Evolutionary conservation across 2,888 invertebrate species (phyloP).

Genomic region (Athrips mouffetella): DNA sequence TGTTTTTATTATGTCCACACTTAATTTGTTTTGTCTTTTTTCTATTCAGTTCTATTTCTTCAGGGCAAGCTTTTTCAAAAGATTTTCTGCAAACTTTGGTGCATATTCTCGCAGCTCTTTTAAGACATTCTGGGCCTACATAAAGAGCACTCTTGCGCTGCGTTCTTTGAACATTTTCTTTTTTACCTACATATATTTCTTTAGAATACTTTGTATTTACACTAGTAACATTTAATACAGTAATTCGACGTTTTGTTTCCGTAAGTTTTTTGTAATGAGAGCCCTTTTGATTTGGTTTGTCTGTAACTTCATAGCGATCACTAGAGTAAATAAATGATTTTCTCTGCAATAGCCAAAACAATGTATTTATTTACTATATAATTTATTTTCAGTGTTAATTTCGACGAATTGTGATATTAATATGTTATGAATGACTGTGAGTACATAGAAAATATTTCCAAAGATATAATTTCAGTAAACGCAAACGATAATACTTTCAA

Average conservation of each 20-base stretch:
- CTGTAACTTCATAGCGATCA: too few species aligned
- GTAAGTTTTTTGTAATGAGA: too few species aligned
- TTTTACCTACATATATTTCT: neutral
- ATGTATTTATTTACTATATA: neutral
- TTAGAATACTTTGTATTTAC: too few species aligned
- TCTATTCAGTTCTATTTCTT: neutral
- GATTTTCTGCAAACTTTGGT: conserved; percentile 15
- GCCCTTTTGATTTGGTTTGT: too few species aligned
- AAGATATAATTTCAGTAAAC: too few species aligned
- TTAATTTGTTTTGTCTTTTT: neutral
- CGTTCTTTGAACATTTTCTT: neutral
- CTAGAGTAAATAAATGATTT: neutral
- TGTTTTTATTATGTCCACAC: neutral
- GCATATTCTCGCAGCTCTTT: conserved; percentile 10
- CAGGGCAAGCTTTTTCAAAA: neutral
- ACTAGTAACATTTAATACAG: too few species aligned
- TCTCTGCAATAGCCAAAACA: neutral
- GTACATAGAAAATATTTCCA: too few species aligned
- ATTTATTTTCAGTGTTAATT: too few species aligned
- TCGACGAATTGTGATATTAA: too few species aligned
- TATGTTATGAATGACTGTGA: too few species aligned
- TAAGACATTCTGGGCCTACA: neutral
- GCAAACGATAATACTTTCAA: too few species aligned
- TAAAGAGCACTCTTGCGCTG: neutral
- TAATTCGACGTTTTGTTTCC: too few species aligned